Evolutionary conservation across 2,888 invertebrate genomes (phyloP).

Genomic region (Lithophane ornitopus): DNA sequence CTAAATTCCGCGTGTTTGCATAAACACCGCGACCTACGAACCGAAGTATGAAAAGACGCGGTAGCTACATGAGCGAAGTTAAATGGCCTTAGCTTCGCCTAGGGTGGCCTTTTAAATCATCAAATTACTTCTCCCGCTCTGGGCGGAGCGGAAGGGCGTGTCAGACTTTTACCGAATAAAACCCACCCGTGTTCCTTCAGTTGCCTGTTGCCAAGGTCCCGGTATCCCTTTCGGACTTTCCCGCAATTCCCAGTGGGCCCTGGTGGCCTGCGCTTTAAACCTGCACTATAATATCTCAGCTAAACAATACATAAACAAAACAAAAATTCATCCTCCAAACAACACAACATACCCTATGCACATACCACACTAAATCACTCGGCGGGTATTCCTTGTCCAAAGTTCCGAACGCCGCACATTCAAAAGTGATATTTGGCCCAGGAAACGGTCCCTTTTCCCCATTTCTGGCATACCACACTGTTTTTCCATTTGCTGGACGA

Average conservation of each 20-base stretch:
- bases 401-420: slow-evolving; percentile 15
- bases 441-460: slow-evolving; percentile 22
- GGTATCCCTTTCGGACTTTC: no score
- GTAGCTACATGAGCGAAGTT: neutral
- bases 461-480: slow-evolving; percentile 29
- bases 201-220: no score
- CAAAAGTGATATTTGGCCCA: slow-evolving; percentile 45
- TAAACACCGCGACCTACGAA: neutral
- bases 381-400: slow-evolving; percentile 33
- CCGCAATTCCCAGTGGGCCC: no score
- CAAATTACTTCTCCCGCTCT: no score
- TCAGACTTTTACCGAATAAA: no score
- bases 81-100: neutral
- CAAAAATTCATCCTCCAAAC: neutral
- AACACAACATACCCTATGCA: slow-evolving; percentile 12
- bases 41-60: neutral
- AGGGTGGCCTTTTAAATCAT: no score
- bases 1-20: neutral
- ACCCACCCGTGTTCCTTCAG: no score
- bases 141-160: no score
- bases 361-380: slow-evolving; percentile 37
- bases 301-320: slow-evolving; percentile 6
- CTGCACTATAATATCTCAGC: neutral
- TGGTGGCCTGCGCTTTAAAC: neutral
- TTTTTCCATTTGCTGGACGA: slow-evolving; percentile 9